These are phyloP conservation scores for Scaptomyza caliginosa DNA, from an alignment of 2,888 invertebrate genomes.

Conservation along the genomic window DNA sequence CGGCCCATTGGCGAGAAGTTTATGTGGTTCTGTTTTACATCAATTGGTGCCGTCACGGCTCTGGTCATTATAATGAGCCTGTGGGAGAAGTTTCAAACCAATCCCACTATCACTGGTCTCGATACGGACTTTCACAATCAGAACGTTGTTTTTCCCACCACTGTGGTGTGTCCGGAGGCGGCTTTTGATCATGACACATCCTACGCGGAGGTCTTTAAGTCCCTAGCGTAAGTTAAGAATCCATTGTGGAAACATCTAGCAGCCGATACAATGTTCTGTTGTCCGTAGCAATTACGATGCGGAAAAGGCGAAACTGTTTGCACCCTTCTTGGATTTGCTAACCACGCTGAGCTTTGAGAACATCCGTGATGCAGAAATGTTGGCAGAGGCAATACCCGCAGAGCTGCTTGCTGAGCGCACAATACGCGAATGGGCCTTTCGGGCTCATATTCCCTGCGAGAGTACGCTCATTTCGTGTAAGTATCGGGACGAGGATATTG, in stretches of 20 bases:
- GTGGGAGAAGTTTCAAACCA: slow-evolving; percentile 93
- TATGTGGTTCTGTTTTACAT: slow-evolving; percentile 91
- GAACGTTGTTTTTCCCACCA: slow-evolving; percentile 90
- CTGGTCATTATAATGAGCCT: slow-evolving; percentile 90
- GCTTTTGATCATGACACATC: slow-evolving; percentile 85
- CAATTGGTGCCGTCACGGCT: slow-evolving; percentile 88
- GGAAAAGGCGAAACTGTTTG: slow-evolving; percentile 58
- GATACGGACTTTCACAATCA: slow-evolving; percentile 93
- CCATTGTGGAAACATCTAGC: not conserved
- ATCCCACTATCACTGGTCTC: slow-evolving; percentile 92
- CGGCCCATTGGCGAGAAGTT: slow-evolving; percentile 92
- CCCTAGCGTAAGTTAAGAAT: slow-evolving; percentile 72
- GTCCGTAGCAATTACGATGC: slow-evolving; percentile 73
- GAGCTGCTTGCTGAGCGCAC: slow-evolving; percentile 63
- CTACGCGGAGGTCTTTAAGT: slow-evolving; percentile 72
- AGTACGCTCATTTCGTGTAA: slow-evolving; percentile 87
- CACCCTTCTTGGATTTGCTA: slow-evolving; percentile 82
- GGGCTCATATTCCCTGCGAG: slow-evolving; percentile 85
- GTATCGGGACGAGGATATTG: slow-evolving; percentile 88
- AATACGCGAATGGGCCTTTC: slow-evolving; percentile 79
- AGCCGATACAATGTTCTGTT: not conserved
- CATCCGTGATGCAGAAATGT: slow-evolving; percentile 71
- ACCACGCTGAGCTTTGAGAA: slow-evolving; percentile 84
- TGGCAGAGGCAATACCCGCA: slow-evolving; percentile 60
- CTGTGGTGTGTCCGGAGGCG: slow-evolving; percentile 87